Percentiles rank a stretch among this genome's conserved stretches.
These are phyloP conservation scores for Cetoscarus ocellatus DNA, from an alignment of 2,797 vertebrate species.

Conservation along the genomic window DNA sequence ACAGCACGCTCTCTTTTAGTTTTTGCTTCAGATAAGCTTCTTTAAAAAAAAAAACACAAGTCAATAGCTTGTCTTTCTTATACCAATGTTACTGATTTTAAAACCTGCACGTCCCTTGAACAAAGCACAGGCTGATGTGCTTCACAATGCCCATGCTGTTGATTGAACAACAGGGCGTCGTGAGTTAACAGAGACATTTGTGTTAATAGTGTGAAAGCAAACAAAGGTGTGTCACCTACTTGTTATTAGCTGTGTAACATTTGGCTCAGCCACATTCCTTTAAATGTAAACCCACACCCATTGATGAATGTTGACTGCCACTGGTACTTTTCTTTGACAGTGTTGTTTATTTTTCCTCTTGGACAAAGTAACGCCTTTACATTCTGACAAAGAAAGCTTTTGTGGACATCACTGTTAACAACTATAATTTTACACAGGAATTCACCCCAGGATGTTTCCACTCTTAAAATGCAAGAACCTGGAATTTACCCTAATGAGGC, in stretches of 20 bases:
- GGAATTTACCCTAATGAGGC: no score
- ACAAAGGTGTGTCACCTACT: background rate
- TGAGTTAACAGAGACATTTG: background rate
- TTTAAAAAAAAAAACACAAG: no score
- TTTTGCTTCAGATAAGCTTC: background rate
- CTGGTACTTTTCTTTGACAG: background rate
- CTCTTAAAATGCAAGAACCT: no score
- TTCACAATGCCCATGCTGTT: background rate
- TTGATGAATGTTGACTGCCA: background rate
- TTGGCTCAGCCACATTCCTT: no score
- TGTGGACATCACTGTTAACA: background rate
- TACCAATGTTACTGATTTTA: background rate
- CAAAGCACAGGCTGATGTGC: background rate
- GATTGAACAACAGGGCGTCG: slow-evolving; percentile 6
- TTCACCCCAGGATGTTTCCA: no score
- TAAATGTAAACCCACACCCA: no score
- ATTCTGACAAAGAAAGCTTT: no score
- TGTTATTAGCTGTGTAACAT: background rate
- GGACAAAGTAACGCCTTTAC: background rate
- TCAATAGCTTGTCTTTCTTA: no score
- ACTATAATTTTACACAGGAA: no score
- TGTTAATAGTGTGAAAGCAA: slow-evolving; percentile 21
- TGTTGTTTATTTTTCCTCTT: background rate
- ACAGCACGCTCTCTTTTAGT: background rate
- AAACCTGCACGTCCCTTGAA: background rate